phyloP scores from a whole-genome alignment of 2,797 vertebrate genomes.

The Lepilemur septentrionalis region DNA sequence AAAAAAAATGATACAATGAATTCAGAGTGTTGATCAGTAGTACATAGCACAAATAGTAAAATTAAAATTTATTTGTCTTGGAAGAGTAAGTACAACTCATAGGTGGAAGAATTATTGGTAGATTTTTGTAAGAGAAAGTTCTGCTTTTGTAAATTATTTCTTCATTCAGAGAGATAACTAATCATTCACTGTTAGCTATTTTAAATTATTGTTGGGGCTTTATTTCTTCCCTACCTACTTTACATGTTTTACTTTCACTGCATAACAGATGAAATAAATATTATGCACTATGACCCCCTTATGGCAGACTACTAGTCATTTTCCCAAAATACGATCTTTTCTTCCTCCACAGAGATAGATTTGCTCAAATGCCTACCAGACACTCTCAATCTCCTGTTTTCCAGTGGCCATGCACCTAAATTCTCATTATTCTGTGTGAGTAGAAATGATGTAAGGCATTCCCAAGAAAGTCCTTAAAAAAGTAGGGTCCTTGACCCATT shows the following conservation, averaged over 20 bases:
- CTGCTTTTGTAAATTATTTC: background rate
- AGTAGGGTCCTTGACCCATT: background rate
- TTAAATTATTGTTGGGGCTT: background rate
- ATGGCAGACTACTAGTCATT: background rate
- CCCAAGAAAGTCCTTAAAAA: background rate
- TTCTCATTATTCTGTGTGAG: background rate
- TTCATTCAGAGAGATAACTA: background rate
- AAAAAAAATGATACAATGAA: conserved; percentile 66
- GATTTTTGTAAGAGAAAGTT: background rate
- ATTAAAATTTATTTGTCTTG: conserved; percentile 52
- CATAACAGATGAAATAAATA: background rate
- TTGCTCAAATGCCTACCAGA: background rate
- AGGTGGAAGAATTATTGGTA: background rate
- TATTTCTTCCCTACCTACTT: background rate
- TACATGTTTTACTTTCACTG: background rate
- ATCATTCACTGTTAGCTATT: background rate
- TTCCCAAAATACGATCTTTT: background rate
- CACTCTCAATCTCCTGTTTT: background rate
- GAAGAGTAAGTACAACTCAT: conserved; percentile 30
- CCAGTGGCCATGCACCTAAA: background rate
- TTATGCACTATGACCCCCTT: background rate
- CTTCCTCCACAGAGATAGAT: background rate
- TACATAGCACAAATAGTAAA: conserved; percentile 67
- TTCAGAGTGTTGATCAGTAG: conserved; percentile 57
- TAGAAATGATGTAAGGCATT: background rate